Evolutionary conservation across 2,797 vertebrate genomes (phyloP).

Genomic region (Phoxinus dragarum): DNA sequence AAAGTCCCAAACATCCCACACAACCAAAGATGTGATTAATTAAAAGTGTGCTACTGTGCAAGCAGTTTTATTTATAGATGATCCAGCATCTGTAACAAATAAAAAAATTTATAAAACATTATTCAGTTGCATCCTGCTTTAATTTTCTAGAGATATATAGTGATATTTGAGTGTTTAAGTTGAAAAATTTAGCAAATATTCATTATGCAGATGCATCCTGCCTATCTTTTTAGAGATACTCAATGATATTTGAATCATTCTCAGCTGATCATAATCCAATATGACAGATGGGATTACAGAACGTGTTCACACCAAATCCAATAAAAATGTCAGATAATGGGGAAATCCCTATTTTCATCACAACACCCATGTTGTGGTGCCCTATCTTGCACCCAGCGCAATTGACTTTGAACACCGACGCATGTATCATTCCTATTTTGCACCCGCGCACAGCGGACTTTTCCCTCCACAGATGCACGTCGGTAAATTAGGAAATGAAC

Average conservation of each 20-base stretch:
- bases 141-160: not conserved
- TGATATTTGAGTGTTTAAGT: not conserved
- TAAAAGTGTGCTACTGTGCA: not conserved
- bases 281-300: not conserved
- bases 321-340: not conserved
- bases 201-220: not conserved
- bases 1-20: not conserved
- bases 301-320: not conserved
- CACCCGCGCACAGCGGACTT: no score
- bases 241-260: not conserved
- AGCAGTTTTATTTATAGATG: not conserved
- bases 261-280: not conserved
- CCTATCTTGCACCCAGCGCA: no score
- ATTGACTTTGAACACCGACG: no score
- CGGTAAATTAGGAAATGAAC: no score
- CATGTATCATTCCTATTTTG: no score
- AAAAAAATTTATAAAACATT: not conserved
- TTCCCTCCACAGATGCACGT: no score
- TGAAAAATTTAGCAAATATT: not conserved
- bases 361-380: no score
- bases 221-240: not conserved
- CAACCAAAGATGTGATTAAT: not conserved
- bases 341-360: constrained; percentile 1
- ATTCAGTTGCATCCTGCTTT: not conserved
- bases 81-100: not conserved